Evolutionary conservation across 2,888 invertebrate species (phyloP).

Genomic region (Diaprepes abbreviatus): DNA sequence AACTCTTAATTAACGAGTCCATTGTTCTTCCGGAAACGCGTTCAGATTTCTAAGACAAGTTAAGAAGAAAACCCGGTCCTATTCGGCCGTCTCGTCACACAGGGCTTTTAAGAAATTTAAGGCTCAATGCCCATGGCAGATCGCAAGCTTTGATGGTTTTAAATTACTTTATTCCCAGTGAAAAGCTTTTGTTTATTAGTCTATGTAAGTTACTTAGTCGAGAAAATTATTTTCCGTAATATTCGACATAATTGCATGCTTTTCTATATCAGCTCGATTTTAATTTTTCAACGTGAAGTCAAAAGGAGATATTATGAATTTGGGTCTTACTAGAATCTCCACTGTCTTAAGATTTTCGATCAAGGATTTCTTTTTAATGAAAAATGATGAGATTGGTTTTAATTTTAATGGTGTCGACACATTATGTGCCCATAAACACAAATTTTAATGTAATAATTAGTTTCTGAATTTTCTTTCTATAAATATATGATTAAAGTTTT

Average conservation of each 20-base stretch:
- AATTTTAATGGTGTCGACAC: too few relatives aligned
- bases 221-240: slow-evolving; percentile 6
- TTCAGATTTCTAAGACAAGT: slow-evolving; percentile 47
- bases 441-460: too few relatives aligned
- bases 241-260: background rate
- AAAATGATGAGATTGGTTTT: too few relatives aligned
- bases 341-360: too few relatives aligned
- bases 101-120: slow-evolving; percentile 53
- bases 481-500: too few relatives aligned
- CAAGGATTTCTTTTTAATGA: too few relatives aligned
- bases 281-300: too few relatives aligned
- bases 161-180: slow-evolving; percentile 51
- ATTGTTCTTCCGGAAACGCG: slow-evolving; percentile 77
- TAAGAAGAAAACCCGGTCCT: slow-evolving; percentile 37
- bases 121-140: slow-evolving; percentile 54
- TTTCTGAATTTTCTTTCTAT: too few relatives aligned
- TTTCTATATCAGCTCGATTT: too few relatives aligned
- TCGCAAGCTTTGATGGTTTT: slow-evolving; percentile 51
- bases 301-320: too few relatives aligned
- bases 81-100: slow-evolving; percentile 25
- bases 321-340: too few relatives aligned
- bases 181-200: slow-evolving; percentile 19
- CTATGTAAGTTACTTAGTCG: slow-evolving; percentile 10
- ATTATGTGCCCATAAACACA: too few relatives aligned
- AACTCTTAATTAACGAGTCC: slow-evolving; percentile 85